phyloP scores from a whole-genome alignment of 92 coral and sea anemone genomes.

The Parazoanthus swiftii region DNA sequence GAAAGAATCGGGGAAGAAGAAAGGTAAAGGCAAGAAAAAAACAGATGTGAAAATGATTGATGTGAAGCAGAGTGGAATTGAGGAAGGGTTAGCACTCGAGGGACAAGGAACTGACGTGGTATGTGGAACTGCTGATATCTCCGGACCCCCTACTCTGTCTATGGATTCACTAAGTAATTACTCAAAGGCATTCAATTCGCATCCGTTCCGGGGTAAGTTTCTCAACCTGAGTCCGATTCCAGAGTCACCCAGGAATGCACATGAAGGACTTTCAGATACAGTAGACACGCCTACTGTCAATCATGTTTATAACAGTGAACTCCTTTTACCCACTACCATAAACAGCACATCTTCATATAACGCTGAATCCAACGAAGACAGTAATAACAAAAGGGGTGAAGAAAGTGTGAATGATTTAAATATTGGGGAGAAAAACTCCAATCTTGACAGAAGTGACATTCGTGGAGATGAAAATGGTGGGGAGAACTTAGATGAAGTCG shows the following conservation, averaged over 20 bases:
- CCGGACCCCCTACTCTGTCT: conserved; percentile 64
- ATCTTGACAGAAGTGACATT: neutral
- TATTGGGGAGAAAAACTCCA: neutral
- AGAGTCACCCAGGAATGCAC: conserved; percentile 71
- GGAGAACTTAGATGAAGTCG: conserved; percentile 63
- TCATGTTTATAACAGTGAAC: neutral
- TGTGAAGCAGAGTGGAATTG: conserved; percentile 69
- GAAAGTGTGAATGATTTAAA: neutral
- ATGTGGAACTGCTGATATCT: conserved; percentile 53
- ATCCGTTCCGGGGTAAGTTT: conserved; percentile 54
- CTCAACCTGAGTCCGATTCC: conserved; percentile 80
- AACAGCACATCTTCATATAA: neutral
- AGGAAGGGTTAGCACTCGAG: conserved; percentile 8
- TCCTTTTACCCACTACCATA: neutral
- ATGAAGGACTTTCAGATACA: neutral
- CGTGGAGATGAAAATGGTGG: conserved; percentile 5
- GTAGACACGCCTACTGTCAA: neutral
- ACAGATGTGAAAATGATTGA: conserved; percentile 62
- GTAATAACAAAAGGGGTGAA: neutral
- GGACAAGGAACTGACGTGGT: conserved; percentile 37
- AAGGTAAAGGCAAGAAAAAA: conserved; percentile 46
- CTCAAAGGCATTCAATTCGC: conserved; percentile 52
- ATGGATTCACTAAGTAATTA: conserved; percentile 44
- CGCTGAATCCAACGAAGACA: neutral
- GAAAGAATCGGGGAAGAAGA: conserved; percentile 56